Evolutionary conservation across 2,797 vertebrate genomes (phyloP), one percentile per base, ranked within the genome.

Genomic region (Tympanoctomys barrerae): DNA sequence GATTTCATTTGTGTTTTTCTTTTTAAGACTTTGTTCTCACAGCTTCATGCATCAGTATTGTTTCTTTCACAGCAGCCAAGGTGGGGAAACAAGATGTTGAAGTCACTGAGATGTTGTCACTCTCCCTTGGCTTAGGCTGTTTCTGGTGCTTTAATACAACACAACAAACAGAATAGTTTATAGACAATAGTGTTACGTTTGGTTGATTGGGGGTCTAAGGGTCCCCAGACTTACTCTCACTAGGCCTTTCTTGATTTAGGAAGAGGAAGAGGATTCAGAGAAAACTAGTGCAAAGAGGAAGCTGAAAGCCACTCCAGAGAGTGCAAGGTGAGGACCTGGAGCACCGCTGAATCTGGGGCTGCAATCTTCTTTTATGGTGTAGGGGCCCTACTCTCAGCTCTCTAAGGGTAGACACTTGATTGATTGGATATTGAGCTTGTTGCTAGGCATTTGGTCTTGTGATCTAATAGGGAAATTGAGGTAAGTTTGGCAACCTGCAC

Each of bases 11-110:
- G 26, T 36, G 28, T 18, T 54, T 96, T 84, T 85, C 24, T 88
- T 78, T 66, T n/a, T 90, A 54, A 42, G 54, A 31, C 66, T 73
- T 96, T 87, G 24, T 88, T 87, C 57, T 94, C n/a, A 2, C 9
- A 33, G 21, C 52, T 82, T 83, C 33, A 75, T 49, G 52, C 80
- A 12, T 89, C 46, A 6, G 7, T 75, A 28, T 88, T 36, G 36
- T 64, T 95, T 87, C 26, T 82, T 78, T 90, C 73, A 42, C 13
- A 42, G 62, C 8, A 49, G 46, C 12, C 54, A 85, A 4, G 0
- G 10, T 59, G 19, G 28, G 11, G 31, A 54, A n/a, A 39, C 21
- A 71, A 19, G 3, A 42, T 19, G 31, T 42, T 49, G 18, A 54
- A 46, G 26, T 31, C 54, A 16, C 7, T 1, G 18, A 70, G 62